Base-by-base conservation (phyloP, 2,888 invertebrate species). In the Drosophila multiciliata region DNA sequence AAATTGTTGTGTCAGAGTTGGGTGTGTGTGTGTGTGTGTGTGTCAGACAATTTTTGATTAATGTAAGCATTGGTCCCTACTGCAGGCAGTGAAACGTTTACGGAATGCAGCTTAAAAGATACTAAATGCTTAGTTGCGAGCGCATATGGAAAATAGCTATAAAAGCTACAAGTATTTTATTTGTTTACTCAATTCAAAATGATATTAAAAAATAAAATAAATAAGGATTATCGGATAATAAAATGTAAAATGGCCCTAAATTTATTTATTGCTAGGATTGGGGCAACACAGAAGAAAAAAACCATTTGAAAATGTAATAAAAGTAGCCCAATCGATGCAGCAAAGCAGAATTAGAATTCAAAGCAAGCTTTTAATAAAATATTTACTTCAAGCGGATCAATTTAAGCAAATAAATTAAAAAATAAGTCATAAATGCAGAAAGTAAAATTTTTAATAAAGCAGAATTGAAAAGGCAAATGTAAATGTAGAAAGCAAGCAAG, bases 1-100 rank as follows among this genome's bases (percentile, higher is more conserved):
- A 61, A 66, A 63, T 61, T 80, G 65, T 62, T 71, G 71, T 72
- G 72, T 75, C 54, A 62, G 63, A 66, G 67, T 58, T 69, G 60
- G 38, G 54, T 32, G 42, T 50, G 42, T 35, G 52, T 40, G 57
- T 49, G 66, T n/a, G 38, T n/a, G n/a, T 73, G 62, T 68, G 54
- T 49, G 52, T 32, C 45, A 40, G 33, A 29, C 61, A 17, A 63
- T 58, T 66, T 66, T 57, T 60, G 57, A 61, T 57, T 55, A 57
- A 35, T 58, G 36, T 55, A 35, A 59, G 54, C 54, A 54, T 42
- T 53, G 55, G 33, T 12, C 12, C 29, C 32, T 5, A 7, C n/a
- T 20, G 15, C 49, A 26, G 55, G 12, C 42, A 52, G 26, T 52
- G 26, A 11, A 71, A 49, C 53, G 49, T 58, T 54, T 49, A n/a